Evolutionary conservation across 2,113 vertebrate species (phyloP), one percentile per base, ranked within the genome.

Genomic region (Melanotaenia duboulayi): DNA sequence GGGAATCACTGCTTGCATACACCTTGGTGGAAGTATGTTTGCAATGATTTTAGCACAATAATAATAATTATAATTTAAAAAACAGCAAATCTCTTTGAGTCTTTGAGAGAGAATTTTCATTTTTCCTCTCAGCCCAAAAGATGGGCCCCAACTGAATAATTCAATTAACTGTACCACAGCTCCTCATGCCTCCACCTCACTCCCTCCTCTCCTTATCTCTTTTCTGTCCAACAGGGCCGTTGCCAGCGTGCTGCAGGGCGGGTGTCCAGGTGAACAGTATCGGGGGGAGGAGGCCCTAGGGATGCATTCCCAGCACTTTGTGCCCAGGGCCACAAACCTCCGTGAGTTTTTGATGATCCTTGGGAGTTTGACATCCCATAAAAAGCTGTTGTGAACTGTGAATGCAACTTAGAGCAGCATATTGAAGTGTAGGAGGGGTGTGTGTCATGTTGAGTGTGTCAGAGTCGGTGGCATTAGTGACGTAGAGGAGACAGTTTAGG

Each of bases 221-320:
- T 81, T 7, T 76, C 70, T 78, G 75, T 68, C 83, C 82, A 11
- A 89, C 93, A 99, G 98, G 92, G 97, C 96, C 87, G 97, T 99
- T 61, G 96, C 97, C 61, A 97, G 95, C 44, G 97, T 97, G 84
- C 95, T 99, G 96, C 97, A 98, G 91, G 96, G 95, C 71, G 96
- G 96, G 74, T 95, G 96, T 90, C 95, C 96, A 82, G 93, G 95
- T 67, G 97, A 98, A 87, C 97, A 95, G 54, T 96, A 94, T 91
- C 95, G 96, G 57, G 95, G 96, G 87, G 97, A 98, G 89, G 95
- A 97, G 85, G 95, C 96, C 88, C 96, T 98, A 0, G 96, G 97
- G 46, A 96, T 97, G 89, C 96, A 98, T 0, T 95, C 89, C 0
- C 97, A 98, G 75, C 97, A 97, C 83, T 99, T 94, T 65, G 97